phyloP scores from a whole-genome alignment of 2,888 invertebrate species.

The Xestia xanthographa region DNA sequence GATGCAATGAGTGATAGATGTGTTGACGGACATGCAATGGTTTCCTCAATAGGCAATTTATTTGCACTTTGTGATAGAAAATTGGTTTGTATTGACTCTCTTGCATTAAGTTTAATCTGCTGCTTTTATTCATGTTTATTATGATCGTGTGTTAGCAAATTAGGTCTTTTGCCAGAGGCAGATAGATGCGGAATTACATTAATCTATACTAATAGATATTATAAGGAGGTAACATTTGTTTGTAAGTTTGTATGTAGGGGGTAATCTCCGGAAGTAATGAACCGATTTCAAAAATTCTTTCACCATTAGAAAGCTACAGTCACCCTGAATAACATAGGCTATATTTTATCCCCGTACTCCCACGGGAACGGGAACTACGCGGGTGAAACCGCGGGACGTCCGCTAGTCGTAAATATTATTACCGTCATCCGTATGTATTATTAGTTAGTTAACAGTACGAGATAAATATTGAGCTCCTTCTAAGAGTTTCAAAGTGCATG shows the following conservation, averaged over 20 bases:
- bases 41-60: slow-evolving; percentile 49
- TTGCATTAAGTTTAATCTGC: slow-evolving; percentile 25
- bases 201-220: no score
- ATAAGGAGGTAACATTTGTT: no score
- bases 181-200: slow-evolving; percentile 1
- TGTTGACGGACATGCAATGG: slow-evolving; percentile 43
- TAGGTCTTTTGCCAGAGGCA: neutral
- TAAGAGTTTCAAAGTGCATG: neutral
- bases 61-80: slow-evolving; percentile 55
- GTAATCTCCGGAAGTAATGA: no score
- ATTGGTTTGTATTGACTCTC: slow-evolving; percentile 43
- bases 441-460: neutral
- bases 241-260: no score
- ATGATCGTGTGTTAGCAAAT: slow-evolving; percentile 9
- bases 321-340: no score
- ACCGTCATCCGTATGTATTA: neutral
- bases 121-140: slow-evolving; percentile 25
- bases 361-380: no score
- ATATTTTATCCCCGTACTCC: no score
- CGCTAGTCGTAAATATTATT: no score
- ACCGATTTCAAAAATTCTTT: no score
- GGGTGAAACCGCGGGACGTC: no score
- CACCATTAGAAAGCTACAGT: no score
- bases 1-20: slow-evolving; percentile 51
- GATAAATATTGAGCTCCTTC: neutral